Percentiles rank a stretch among this genome's conserved stretches.
These are phyloP conservation scores for Bubalus kerabau DNA, from an alignment of 2,113 vertebrate species.

Conservation along the genomic window DNA sequence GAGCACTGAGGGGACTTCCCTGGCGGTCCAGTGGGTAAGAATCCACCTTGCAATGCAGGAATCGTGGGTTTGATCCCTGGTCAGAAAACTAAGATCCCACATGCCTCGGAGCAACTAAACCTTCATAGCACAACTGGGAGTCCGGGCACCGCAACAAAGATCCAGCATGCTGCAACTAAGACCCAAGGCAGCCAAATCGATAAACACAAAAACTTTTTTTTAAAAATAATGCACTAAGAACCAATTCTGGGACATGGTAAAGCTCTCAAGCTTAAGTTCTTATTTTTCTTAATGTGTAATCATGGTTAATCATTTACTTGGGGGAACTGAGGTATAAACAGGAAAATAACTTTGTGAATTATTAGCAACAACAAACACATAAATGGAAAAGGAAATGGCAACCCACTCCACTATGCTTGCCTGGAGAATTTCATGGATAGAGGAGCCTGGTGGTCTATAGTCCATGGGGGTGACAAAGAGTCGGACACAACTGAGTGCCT, in stretches of 20 bases:
- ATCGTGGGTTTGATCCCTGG: neutral
- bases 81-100: neutral
- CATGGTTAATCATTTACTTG: slow-evolving; percentile 16
- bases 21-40: neutral
- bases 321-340: neutral
- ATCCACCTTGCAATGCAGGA: neutral
- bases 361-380: neutral
- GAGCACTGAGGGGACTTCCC: neutral
- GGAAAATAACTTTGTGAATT: slow-evolving; percentile 30
- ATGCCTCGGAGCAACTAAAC: neutral
- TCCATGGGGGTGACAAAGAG: neutral
- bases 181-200: neutral
- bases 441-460: neutral
- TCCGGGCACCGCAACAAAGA: neutral
- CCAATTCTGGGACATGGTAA: neutral
- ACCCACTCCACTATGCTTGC: neutral
- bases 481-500: neutral
- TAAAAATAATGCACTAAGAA: neutral
- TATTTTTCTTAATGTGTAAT: neutral
- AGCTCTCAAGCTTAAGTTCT: neutral
- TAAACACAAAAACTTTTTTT: neutral
- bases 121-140: neutral
- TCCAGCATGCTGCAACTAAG: neutral
- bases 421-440: neutral
- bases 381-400: neutral